Evolutionary conservation across 1,140 invertebrate species (phyloP), one percentile per base, ranked within the genome.

Genomic region (Thaumatotibia leucotreta): DNA sequence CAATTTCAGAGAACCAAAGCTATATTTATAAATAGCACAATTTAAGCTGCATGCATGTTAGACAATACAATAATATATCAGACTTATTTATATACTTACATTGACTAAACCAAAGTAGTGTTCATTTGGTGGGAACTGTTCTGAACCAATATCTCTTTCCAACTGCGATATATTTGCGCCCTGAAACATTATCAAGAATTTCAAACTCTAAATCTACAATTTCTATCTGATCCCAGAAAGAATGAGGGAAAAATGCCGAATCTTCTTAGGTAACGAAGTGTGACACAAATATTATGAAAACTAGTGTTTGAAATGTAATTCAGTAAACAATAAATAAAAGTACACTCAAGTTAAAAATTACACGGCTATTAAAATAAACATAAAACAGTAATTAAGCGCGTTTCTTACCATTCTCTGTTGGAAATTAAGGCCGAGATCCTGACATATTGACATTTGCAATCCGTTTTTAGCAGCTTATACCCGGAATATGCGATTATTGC

Each of bases 21-120:
- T n/a, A n/a, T n/a, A n/a, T n/a, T n/a, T n/a, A n/a, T n/a, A n/a
- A n/a, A n/a, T n/a, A n/a, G n/a, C n/a, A n/a, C n/a, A n/a, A n/a
- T n/a, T n/a, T n/a, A n/a, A n/a, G n/a, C n/a, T n/a, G n/a, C n/a
- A n/a, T n/a, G n/a, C n/a, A n/a, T n/a, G n/a, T n/a, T n/a, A n/a
- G n/a, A n/a, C n/a, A n/a, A n/a, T n/a, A n/a, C n/a, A n/a, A n/a
- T n/a, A n/a, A n/a, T n/a, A n/a, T 14, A 17, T 17, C n/a, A 45
- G 11, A 14, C 33, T n/a, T 11, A 17, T n/a, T 20, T 32, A 39
- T 65, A 65, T 67, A 95, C 96, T 96, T 94, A 98, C 97, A 95
- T 99, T 99, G 69, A 99, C 97, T 92, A 99, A 94, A 86, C 98
- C 98, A 94, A 99, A 99, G 91, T 99, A 99, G 92, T 99, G 97